Evolutionary conservation across 1,140 invertebrate genomes (phyloP), one percentile per base, ranked within the genome.

Genomic region (Meteorus sp.): DNA sequence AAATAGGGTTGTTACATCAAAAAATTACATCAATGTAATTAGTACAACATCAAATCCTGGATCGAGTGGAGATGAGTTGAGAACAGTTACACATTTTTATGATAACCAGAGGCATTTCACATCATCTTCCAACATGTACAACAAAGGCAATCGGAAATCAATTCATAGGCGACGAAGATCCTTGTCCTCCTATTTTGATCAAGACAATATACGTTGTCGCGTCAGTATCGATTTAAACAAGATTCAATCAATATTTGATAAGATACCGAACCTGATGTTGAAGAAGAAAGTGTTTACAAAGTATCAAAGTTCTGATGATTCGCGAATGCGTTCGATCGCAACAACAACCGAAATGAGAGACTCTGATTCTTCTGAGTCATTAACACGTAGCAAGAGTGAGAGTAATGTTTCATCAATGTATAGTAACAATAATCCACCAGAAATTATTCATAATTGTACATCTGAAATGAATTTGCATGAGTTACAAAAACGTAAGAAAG

Each of bases 181-280:
- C 15, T 11, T 39, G 3, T 8, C 11, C 19, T 15, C 22, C 11
- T 31, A 41, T 17, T 8, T 25, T 7, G 23, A 47, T 0, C 37
- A 35, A 35, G n/a, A n/a, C n/a, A 29, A 53, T 31, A 13, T 43
- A 2, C 53, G 65, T 29, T 59, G 70, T 15, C 75, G 68, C 69
- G 69, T 79, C 17, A 78, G 75, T 43, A 76, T 77, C 29, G 75
- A 79, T 60, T 61, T 79, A 8, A 62, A 64, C 3, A 76, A 71
- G 60, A 73, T 79, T 51, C 59, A 64, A 31, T 58, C 48, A 9
- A 58, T 77, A 0, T 58, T 79, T 0, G 61, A 60, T 13, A 57
- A 51, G 13, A 71, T 68, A n/a, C 67, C 68, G 4, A 56, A 66
- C 53, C 61, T 75, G 13, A 68, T 76, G 58, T 41, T 57, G n/a